Evolutionary conservation across 1,140 invertebrate species (phyloP).

Genomic region (Drosophila kurseongensis): DNA sequence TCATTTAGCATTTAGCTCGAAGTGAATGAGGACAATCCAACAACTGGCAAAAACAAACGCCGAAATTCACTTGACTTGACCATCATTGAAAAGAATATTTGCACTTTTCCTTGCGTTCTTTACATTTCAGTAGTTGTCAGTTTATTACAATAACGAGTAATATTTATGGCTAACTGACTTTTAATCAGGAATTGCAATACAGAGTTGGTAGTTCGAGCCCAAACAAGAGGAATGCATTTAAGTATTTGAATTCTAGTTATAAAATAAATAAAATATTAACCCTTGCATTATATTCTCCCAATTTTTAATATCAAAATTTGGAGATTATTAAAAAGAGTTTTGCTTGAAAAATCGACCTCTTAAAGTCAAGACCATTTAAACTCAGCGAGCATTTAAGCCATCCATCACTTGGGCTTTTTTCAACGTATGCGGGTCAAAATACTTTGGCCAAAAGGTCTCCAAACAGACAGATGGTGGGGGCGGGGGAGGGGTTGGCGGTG

Average conservation of each 20-base stretch:
- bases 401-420: constrained; percentile 47
- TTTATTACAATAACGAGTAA: neutral
- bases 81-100: constrained; percentile 13
- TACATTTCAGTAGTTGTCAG: neutral
- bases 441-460: constrained; percentile 52
- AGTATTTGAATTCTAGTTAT: too few relatives aligned
- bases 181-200: too few relatives aligned
- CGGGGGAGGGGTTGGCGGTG: neutral
- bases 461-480: constrained; percentile 11
- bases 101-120: neutral
- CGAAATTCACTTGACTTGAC: constrained; percentile 24
- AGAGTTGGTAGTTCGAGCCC: too few relatives aligned
- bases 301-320: too few relatives aligned
- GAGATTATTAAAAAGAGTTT: too few relatives aligned
- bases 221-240: too few relatives aligned
- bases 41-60: constrained; percentile 6
- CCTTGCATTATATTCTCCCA: too few relatives aligned
- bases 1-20: constrained; percentile 68
- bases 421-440: constrained; percentile 69
- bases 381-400: constrained; percentile 41
- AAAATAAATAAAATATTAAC: too few relatives aligned
- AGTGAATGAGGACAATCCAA: constrained; percentile 41
- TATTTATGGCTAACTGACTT: too few relatives aligned
- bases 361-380: constrained; percentile 19
- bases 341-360: neutral